Percentiles rank a stretch among this genome's conserved stretches.
Evolutionary conservation across 2,888 invertebrate genomes (phyloP).

Genomic region (Megalurothrips usitatus): DNA sequence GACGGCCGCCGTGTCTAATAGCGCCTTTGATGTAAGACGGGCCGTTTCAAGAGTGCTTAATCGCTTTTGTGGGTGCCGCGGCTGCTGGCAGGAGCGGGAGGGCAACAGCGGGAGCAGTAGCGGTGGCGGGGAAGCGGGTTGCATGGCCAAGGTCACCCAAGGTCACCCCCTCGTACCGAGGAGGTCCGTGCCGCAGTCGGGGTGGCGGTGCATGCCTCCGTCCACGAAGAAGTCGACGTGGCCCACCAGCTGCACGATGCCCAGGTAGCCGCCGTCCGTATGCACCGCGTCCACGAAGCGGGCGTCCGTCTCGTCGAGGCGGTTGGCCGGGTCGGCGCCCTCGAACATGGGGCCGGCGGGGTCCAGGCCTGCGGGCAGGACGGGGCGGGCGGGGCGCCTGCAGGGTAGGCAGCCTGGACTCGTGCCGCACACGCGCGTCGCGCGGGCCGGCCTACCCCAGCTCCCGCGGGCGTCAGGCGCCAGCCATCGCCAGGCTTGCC

Average conservation of each 20-base stretch:
- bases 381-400: not conserved
- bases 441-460: too few species aligned
- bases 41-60: too few species aligned
- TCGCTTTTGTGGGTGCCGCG: too few species aligned
- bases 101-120: too few species aligned
- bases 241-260: not conserved
- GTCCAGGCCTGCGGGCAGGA: not conserved
- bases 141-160: too few species aligned
- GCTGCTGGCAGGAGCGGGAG: too few species aligned
- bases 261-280: slow-evolving; percentile 3
- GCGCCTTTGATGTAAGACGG: too few species aligned
- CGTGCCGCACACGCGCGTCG: too few species aligned
- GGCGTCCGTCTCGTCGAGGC: slow-evolving; percentile 1
- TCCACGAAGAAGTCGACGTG: not conserved
- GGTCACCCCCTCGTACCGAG: not conserved
- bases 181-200: not conserved
- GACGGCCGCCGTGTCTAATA: too few species aligned
- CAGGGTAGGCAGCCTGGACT: too few species aligned
- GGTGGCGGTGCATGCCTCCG: not conserved
- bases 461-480: not conserved
- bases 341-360: slow-evolving; percentile 21
- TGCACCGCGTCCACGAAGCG: slow-evolving; percentile 17
- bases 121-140: too few species aligned
- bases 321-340: not conserved
- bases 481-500: not conserved